phyloP scores from a whole-genome alignment of 2,888 invertebrate species.

The Liopterus haemorrhoidalis region DNA sequence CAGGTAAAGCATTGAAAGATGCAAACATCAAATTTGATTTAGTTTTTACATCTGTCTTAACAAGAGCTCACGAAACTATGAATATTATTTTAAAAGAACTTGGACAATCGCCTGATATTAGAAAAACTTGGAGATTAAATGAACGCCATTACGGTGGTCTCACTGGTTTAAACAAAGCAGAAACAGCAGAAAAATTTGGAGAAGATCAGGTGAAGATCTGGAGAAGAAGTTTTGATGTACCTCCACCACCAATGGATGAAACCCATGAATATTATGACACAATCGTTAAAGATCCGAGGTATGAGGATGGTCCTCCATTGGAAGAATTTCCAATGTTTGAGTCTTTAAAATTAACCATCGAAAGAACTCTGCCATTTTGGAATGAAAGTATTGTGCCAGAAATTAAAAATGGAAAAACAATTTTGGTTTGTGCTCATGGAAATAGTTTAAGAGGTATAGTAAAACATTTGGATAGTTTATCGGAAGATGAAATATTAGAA shows the following conservation, averaged over 20 bases:
- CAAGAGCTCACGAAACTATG: constrained; percentile 70
- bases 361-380: constrained; percentile 81
- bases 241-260: constrained; percentile 74
- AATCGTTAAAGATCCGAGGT: constrained; percentile 71
- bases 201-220: constrained; percentile 79
- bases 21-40: constrained; percentile 68
- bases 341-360: constrained; percentile 75
- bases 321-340: constrained; percentile 77
- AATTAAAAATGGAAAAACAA: constrained; percentile 69
- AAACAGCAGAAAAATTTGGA: constrained; percentile 79
- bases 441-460: constrained; percentile 81
- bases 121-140: constrained; percentile 76
- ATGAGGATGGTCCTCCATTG: constrained; percentile 60
- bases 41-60: constrained; percentile 74
- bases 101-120: constrained; percentile 59
- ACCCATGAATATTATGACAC: constrained; percentile 68
- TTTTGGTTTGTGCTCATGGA: constrained; percentile 81
- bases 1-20: constrained; percentile 67
- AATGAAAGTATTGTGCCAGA: constrained; percentile 73
- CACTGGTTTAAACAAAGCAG: constrained; percentile 78
- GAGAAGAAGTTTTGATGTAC: constrained; percentile 76
- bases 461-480: constrained; percentile 80
- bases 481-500: no score
- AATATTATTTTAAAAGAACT: constrained; percentile 61
- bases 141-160: constrained; percentile 84